Percentiles rank a stretch among this genome's conserved stretches.
These are phyloP conservation scores for Sebastes matsubarae DNA, from an alignment of 2,797 vertebrate species.

Conservation along the genomic window DNA sequence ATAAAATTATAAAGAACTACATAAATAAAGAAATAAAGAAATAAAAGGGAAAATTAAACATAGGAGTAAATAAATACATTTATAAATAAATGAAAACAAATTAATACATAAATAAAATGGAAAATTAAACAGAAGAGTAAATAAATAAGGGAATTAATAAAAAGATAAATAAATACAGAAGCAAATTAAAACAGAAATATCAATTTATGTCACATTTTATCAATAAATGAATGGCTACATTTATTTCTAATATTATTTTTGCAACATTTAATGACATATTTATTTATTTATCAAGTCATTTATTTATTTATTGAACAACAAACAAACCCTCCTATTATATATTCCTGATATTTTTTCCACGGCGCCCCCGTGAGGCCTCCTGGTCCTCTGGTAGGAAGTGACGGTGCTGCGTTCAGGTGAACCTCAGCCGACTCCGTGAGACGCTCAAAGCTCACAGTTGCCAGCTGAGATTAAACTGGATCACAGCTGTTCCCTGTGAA, in stretches of 20 bases:
- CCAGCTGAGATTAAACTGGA: slow-evolving; percentile 97
- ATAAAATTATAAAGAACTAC: too few relatives aligned
- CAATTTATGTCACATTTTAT: too few relatives aligned
- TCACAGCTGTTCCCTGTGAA: slow-evolving; percentile 73
- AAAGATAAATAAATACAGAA: too few relatives aligned
- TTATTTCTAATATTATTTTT: too few relatives aligned
- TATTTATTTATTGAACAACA: not conserved
- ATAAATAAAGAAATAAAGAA: too few relatives aligned
- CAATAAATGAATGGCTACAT: too few relatives aligned
- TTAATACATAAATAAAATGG: too few relatives aligned
- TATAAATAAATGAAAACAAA: too few relatives aligned
- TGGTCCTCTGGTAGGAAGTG: not conserved
- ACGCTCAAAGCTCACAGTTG: slow-evolving; percentile 90
- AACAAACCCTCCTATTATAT: not conserved
- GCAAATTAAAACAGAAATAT: too few relatives aligned
- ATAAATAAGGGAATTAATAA: too few relatives aligned
- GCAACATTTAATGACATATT: too few relatives aligned
- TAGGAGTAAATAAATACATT: too few relatives aligned
- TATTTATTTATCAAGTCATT: not conserved
- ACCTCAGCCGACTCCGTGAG: slow-evolving; percentile 91
- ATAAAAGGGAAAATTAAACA: not conserved
- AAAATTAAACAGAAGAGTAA: not conserved
- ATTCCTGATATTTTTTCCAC: not conserved
- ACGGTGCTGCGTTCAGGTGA: slow-evolving; percentile 81
- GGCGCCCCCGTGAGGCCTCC: not conserved